Evolutionary conservation across 2,797 vertebrate species (phyloP).

Genomic region (Dermochelys coriacea): DNA sequence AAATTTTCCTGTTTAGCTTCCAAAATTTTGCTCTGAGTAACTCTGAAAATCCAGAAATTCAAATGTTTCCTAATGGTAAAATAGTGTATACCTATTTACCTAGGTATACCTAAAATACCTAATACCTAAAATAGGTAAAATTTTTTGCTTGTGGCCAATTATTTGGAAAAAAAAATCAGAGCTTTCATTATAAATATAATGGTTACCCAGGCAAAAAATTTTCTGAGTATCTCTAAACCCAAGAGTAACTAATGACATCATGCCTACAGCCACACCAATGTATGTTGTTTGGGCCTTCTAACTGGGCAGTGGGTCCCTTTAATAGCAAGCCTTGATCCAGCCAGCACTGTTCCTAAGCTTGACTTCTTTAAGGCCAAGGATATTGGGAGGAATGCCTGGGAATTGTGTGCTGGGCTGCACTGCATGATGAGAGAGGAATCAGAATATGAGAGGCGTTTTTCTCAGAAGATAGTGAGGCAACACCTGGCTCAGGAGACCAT

Average conservation of each 20-base stretch:
- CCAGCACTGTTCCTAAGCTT: neutral
- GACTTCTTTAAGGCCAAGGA: neutral
- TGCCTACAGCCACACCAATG: neutral
- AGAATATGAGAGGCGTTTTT: neutral
- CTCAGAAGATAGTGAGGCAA: neutral
- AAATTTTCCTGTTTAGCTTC: neutral
- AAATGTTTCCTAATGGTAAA: accelerated
- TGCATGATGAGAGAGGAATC: neutral
- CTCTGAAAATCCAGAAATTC: neutral
- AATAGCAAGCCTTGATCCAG: neutral
- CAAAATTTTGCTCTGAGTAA: neutral
- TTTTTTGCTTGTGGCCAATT: accelerated
- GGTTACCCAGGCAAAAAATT: neutral
- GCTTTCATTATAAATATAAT: neutral
- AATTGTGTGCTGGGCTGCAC: accelerated
- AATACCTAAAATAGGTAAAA: too few relatives aligned
- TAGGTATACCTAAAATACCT: too few relatives aligned
- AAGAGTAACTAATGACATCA: neutral
- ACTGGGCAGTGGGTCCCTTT: neutral
- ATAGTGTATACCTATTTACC: too few relatives aligned
- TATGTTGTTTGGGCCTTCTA: neutral
- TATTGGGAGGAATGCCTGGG: neutral
- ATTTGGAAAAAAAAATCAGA: neutral
- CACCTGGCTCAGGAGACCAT: neutral
- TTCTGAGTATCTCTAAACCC: neutral